phyloP scores from a whole-genome alignment of 2,113 vertebrate species.

The Abramis brama region DNA sequence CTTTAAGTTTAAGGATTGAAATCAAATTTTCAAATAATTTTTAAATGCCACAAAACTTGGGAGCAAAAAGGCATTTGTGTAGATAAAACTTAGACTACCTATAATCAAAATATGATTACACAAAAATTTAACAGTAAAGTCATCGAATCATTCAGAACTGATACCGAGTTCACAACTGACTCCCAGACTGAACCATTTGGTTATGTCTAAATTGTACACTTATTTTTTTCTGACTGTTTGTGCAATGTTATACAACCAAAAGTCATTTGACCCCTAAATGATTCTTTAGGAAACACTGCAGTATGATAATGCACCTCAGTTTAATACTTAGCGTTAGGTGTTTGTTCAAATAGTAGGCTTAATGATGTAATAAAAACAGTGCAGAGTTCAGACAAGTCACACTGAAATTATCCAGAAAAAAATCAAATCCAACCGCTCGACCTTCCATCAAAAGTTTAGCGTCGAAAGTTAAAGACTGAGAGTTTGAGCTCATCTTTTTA shows the following conservation, averaged over 20 bases:
- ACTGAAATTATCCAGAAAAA: background rate
- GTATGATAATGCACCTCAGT: background rate
- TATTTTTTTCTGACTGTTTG: background rate
- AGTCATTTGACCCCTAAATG: background rate
- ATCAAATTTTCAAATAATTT: background rate
- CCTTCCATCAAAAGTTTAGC: conserved; percentile 63
- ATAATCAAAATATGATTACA: background rate
- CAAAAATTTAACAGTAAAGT: background rate
- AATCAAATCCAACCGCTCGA: background rate
- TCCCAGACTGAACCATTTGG: background rate
- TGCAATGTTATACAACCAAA: background rate
- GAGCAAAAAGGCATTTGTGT: no score
- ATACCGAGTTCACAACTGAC: background rate
- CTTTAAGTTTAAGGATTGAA: background rate
- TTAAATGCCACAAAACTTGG: background rate
- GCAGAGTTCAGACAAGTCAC: background rate
- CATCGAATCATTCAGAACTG: background rate
- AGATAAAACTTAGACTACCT: no score
- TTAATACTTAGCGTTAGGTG: background rate
- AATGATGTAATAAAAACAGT: background rate
- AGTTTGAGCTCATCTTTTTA: conserved; percentile 71
- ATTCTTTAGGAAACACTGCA: background rate
- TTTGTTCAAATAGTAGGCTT: background rate
- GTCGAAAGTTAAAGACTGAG: conserved; percentile 64
- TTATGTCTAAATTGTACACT: background rate